Base-by-base conservation (phyloP, 2,113 vertebrate species). In the Rhea pennata region DNA sequence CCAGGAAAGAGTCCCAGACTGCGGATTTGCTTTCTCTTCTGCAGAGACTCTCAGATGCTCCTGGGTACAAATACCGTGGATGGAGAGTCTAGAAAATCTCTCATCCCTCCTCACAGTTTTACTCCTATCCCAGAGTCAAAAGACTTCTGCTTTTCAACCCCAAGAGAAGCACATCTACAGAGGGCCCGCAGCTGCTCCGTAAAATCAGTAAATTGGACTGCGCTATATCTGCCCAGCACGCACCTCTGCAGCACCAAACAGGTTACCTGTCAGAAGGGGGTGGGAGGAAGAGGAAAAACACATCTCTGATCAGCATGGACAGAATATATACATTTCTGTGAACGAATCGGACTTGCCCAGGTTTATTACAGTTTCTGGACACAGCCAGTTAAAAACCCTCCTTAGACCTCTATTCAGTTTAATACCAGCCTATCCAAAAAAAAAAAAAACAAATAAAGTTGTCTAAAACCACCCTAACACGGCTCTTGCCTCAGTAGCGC, bases 301-400 rank as follows among this genome's bases (percentile, higher is more conserved):
- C 31, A 31, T 53, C 56, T 33, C 16, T 22, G 46, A 36, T 12
- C 27, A 66, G 64, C 75, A 71, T 9, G 51, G 12, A 42, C n/a
- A 80, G 15, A 0, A 29, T 0, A 39, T 2, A 26, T 0, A 0
- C 46, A 10, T 36, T 39, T 36, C 9, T 8, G 22, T 7, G 50
- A 81, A 54, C 0, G 31, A 39, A 39, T 2, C 0, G 46, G n/a
- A 17, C 31, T 83, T 53, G 36, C 36, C 53, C 23, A 1, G n/a
- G 15, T 23, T 33, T 54, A 15, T 7, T 6, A 22, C 69, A 12
- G 12, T 12, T 78, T 53, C 54, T 4, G 1, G 51, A 14, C 22
- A 61, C 27, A 46, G 17, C 31, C n/a, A 15, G 29, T 27, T 56
- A 56, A 0, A 40, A 81, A 6, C 0, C 1, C 2, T 66, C 46